A percentile compares a stretch with the other conserved stretches of the same genome.
These are phyloP conservation scores for Acheta domesticus DNA, from an alignment of 2,888 invertebrate species.

Conservation along the genomic window DNA sequence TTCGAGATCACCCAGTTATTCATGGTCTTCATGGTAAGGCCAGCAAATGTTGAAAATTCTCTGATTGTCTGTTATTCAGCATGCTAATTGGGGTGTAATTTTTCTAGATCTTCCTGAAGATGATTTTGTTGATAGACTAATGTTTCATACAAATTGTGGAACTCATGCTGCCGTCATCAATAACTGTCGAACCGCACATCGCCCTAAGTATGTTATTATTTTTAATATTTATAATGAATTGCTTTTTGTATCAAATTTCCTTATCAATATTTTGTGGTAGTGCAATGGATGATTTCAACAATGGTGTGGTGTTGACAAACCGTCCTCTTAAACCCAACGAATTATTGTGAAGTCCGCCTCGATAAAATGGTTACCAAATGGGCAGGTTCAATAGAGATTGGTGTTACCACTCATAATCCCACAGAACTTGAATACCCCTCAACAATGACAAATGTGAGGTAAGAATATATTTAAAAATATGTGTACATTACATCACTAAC, in stretches of 20 bases:
- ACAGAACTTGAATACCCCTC: conserved; percentile 84
- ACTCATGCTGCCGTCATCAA: conserved; percentile 89
- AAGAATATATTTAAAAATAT: conserved; percentile 40
- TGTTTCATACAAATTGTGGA: conserved; percentile 89
- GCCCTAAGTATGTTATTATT: conserved; percentile 78
- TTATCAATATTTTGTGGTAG: conserved; percentile 48
- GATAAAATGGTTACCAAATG: conserved; percentile 90
- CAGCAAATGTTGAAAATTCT: not conserved
- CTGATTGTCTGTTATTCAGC: conserved; percentile 22
- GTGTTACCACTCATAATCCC: conserved; percentile 87
- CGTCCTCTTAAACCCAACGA: conserved; percentile 82
- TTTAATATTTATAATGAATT: conserved; percentile 26
- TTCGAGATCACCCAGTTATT: conserved; percentile 51
- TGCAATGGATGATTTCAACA: conserved; percentile 89
- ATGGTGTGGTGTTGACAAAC: conserved; percentile 87
- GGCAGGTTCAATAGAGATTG: conserved; percentile 93
- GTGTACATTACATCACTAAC: no score
- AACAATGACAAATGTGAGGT: conserved; percentile 91
- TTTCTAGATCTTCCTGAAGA: conserved; percentile 40
- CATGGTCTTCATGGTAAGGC: conserved; percentile 45
- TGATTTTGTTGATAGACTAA: conserved; percentile 64
- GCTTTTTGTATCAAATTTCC: conserved; percentile 22
- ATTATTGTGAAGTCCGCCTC: conserved; percentile 85
- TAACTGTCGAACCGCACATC: conserved; percentile 83
- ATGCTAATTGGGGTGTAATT: conserved; percentile 22